Evolutionary conservation across 2,113 vertebrate species (phyloP), one percentile per base, ranked within the genome.

Genomic region (Ginglymostoma cirratum): DNA sequence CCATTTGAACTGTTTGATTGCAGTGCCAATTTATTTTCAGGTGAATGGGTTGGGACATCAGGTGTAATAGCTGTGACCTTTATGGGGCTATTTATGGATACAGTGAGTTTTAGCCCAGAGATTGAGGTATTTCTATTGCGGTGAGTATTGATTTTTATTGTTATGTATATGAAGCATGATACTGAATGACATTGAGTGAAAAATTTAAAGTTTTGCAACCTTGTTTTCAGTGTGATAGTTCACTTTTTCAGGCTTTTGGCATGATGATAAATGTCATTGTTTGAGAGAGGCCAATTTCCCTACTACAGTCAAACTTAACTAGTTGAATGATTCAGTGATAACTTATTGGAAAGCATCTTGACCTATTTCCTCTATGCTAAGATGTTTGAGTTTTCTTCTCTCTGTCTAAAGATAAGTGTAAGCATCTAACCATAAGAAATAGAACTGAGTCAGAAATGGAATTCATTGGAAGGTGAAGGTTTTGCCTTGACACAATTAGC

Each of bases 21-120:
- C 45, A 38, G 23, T 17, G 27, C 21, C 95, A n/a, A 95, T 95
- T 90, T 94, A 87, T 34, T 83, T 96, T 96, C 94, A 97, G 96
- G 96, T 96, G 96, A 97, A 96, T 96, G 96, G 96, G 3, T 96
- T 96, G 96, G 96, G 65, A 97, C 96, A 96, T 97, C 96, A 72
- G 96, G 96, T 95, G 95, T 96, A 55, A 96, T 96, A 87, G 30
- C 96, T 96, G 52, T 96, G 86, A 80, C 89, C 80, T 95, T 96
- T 80, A 67, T 96, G 96, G 96, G 96, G 23, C 95, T 96, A 86
- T 96, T 96, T 96, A 95, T 96, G 95, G 96, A 96, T 96, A 96
- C 96, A 95, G 96, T 96, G 80, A 96, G 96, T 86, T 96, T 96
- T 87, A 96, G 96, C 72, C 96, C 96, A 96, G 96, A 96, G 85